These are phyloP conservation scores for Suricata suricatta DNA, from an alignment of 2,113 vertebrate genomes.

Conservation along the genomic window DNA sequence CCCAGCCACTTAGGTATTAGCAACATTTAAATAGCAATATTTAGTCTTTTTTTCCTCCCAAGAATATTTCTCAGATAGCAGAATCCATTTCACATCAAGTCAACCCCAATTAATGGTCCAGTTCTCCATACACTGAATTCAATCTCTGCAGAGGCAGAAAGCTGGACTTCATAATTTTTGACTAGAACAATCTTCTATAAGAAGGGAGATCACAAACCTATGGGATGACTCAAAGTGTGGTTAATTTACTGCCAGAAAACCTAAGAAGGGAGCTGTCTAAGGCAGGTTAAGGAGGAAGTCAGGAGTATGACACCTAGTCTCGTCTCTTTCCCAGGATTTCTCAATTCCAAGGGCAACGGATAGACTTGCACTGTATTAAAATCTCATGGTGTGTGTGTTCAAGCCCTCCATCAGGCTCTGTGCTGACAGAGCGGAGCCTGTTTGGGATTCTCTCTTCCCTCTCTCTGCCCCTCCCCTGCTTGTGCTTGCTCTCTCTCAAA, in stretches of 20 bases:
- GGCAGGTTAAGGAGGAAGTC: background rate
- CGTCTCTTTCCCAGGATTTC: background rate
- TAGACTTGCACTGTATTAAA: background rate
- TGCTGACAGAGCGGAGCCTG: no score
- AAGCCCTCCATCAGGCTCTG: no score
- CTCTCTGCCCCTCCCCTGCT: no score
- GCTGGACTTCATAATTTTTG: background rate
- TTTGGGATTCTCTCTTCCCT: no score
- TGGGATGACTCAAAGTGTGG: background rate
- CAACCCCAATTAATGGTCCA: background rate
- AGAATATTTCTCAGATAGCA: slow-evolving; percentile 5
- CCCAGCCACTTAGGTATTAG: background rate
- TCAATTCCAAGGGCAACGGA: background rate
- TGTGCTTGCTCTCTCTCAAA: no score
- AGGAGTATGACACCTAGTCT: background rate
- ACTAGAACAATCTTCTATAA: background rate
- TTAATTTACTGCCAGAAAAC: background rate
- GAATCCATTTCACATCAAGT: background rate
- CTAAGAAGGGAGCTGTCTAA: background rate
- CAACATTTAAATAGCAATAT: background rate
- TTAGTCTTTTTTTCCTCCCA: background rate
- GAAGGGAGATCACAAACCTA: background rate
- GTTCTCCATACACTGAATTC: background rate
- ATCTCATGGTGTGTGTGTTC: no score
- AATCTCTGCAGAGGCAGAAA: background rate